phyloP scores from a whole-genome alignment of 2,113 vertebrate genomes.

The Apistogramma diplotaenia region DNA sequence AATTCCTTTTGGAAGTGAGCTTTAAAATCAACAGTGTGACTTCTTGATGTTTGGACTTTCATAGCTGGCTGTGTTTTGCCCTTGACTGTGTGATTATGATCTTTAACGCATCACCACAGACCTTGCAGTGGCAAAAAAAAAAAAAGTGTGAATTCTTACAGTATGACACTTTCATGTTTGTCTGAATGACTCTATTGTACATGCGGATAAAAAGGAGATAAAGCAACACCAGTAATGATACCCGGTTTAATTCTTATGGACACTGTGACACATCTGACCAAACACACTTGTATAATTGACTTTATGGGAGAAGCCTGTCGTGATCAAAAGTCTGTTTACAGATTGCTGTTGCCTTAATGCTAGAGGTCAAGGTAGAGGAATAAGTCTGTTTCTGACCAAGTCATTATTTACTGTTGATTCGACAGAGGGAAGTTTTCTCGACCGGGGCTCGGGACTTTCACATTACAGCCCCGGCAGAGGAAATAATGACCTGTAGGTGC shows the following conservation, averaged over 20 bases:
- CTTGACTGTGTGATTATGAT: not conserved
- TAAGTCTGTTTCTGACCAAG: constrained; percentile 50
- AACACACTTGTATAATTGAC: constrained; percentile 3
- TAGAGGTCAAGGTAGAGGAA: constrained; percentile 47
- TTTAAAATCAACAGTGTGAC: not conserved
- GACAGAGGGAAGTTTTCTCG: constrained; percentile 59
- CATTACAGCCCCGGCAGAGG: constrained; percentile 66
- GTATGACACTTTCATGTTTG: not conserved
- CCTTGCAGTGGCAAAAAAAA: not conserved
- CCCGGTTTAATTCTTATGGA: not conserved
- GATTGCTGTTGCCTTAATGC: constrained; percentile 9
- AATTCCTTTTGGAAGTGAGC: not conserved
- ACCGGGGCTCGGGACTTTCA: constrained; percentile 47
- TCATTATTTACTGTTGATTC: constrained; percentile 76
- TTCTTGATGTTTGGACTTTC: not conserved
- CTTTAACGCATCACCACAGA: not conserved
- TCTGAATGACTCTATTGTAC: not conserved
- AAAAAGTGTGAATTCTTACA: not conserved
- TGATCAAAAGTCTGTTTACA: constrained; percentile 45
- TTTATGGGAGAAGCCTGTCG: not conserved
- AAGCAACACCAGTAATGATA: not conserved
- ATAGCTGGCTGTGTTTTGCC: not conserved
- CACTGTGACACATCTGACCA: not conserved
- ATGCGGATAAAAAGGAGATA: not conserved
- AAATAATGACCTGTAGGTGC: constrained; percentile 82